Conservation (phyloP, 2,888 invertebrate genomes). For the Drosophila heteroneura region DNA sequence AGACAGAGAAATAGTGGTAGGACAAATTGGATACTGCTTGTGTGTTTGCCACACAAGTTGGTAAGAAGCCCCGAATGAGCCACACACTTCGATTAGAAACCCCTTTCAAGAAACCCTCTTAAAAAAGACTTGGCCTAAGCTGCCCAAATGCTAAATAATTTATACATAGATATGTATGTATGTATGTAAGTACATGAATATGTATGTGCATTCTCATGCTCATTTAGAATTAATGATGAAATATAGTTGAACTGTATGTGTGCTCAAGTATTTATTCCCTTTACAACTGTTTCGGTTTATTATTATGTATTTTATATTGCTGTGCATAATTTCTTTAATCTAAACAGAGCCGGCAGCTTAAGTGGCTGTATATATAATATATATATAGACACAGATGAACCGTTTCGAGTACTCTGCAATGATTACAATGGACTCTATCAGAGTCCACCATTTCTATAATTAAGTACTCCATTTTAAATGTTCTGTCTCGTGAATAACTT, state of each 20-base stretch:
- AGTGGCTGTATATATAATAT: background rate
- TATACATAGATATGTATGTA: background rate
- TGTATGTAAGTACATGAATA: background rate
- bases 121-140: background rate
- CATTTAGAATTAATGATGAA: background rate
- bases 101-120: background rate
- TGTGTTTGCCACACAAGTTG: background rate
- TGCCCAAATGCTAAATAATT: background rate
- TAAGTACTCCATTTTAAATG: no score
- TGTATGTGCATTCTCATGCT: background rate
- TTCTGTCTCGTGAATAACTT: background rate
- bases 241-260: background rate
- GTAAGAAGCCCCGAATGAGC: background rate
- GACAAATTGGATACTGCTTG: slow-evolving; percentile 1
- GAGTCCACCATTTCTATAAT: background rate
- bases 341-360: background rate
- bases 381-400: background rate
- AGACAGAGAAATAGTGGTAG: background rate
- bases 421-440: background rate
- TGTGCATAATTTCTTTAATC: background rate
- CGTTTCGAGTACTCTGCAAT: background rate
- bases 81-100: slow-evolving; percentile 1
- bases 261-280: background rate
- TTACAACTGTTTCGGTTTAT: background rate
- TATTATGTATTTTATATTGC: background rate